These are phyloP conservation scores for Cataglyphis rosenhaueri DNA, from an alignment of 2,888 invertebrate genomes.

Conservation along the genomic window DNA sequence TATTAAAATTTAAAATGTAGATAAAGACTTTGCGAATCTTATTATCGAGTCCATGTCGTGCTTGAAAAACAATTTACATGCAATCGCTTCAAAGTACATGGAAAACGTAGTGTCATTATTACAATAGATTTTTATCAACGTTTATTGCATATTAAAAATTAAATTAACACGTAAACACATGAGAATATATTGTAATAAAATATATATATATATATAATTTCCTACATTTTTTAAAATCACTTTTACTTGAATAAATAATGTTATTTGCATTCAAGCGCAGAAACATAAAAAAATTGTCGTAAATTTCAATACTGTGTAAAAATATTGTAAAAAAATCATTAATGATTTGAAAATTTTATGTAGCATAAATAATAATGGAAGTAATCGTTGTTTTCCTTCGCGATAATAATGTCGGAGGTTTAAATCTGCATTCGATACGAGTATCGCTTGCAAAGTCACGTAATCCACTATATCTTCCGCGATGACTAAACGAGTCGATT, in stretches of 20 bases:
- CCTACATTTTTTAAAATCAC: neutral
- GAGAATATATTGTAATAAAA: neutral
- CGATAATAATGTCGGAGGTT: constrained; percentile 8
- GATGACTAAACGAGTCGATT: neutral
- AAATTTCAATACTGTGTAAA: neutral
- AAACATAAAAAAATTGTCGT: neutral
- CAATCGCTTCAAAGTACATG: neutral
- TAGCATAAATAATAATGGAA: neutral
- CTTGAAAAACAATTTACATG: neutral
- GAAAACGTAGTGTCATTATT: neutral
- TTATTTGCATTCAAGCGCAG: neutral
- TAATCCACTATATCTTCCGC: constrained; percentile 2
- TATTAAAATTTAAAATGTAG: neutral
- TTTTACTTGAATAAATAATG: neutral
- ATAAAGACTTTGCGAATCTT: neutral
- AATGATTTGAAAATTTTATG: constrained; percentile 5
- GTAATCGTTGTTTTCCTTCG: neutral
- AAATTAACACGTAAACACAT: neutral
- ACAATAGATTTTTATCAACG: neutral
- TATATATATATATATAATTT: neutral
- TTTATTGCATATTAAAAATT: neutral
- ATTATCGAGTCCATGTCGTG: neutral
- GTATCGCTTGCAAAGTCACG: neutral
- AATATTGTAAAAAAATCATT: neutral
- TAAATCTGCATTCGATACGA: constrained; percentile 10